phyloP scores from a whole-genome alignment of 2,888 invertebrate genomes.

The Labia minor region DNA sequence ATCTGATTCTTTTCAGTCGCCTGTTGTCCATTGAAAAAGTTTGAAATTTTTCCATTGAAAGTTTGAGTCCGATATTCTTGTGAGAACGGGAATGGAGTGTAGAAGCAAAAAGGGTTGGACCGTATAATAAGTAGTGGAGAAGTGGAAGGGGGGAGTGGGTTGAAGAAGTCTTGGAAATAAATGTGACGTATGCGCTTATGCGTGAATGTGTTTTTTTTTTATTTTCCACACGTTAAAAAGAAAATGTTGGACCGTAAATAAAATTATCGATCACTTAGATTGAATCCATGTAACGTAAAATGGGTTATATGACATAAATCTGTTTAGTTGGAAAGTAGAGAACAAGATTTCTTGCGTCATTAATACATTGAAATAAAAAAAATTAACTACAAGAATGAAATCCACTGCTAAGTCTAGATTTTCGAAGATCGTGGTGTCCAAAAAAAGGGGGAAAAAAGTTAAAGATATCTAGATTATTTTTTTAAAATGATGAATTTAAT shows the following conservation, averaged over 20 bases:
- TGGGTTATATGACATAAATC: background rate
- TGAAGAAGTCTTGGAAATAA: background rate
- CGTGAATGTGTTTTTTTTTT: background rate
- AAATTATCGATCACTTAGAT: background rate
- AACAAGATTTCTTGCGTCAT: too few relatives aligned
- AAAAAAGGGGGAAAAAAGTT: too few relatives aligned
- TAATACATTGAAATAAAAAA: too few relatives aligned
- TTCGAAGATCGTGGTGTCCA: too few relatives aligned
- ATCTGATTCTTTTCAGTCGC: too few relatives aligned
- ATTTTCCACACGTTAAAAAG: background rate
- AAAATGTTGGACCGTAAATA: background rate
- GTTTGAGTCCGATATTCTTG: background rate
- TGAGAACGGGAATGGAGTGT: background rate
- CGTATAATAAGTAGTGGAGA: background rate
- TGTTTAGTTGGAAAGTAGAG: background rate
- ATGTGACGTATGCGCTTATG: constrained; percentile 13
- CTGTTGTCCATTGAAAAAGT: constrained; percentile 9
- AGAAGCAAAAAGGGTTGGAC: background rate
- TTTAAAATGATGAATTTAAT: too few relatives aligned
- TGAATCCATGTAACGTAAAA: background rate
- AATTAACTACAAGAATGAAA: too few relatives aligned
- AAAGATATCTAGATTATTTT: too few relatives aligned
- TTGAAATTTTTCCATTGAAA: background rate
- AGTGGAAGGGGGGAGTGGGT: background rate
- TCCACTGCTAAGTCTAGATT: too few relatives aligned